Evolutionary conservation across 2,113 vertebrate species (phyloP).

Genomic region (Dipodomys stephensi): DNA sequence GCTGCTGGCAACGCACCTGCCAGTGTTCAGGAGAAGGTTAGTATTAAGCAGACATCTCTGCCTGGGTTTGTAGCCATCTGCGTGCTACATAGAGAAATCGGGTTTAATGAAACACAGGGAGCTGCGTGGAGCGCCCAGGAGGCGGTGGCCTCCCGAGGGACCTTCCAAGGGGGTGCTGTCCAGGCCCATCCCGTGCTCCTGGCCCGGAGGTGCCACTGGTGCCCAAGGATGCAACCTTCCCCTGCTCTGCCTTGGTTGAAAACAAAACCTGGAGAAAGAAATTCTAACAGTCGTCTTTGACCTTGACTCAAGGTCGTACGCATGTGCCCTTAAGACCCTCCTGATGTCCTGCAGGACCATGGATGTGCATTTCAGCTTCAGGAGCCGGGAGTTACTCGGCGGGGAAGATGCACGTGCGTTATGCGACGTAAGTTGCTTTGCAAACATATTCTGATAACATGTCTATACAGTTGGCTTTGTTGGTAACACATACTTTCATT

Average conservation of each 20-base stretch:
- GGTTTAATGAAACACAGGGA: background rate
- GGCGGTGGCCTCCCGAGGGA: background rate
- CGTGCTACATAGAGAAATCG: background rate
- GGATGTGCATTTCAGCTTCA: background rate
- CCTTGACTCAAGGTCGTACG: background rate
- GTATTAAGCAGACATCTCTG: background rate
- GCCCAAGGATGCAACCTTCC: background rate
- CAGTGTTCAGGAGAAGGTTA: background rate
- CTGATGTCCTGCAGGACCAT: background rate
- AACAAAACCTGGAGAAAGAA: background rate
- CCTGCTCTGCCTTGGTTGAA: background rate
- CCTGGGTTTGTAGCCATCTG: background rate
- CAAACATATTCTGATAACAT: background rate
- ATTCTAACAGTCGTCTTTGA: background rate
- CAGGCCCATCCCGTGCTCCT: rapidly evolving
- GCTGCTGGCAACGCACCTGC: background rate
- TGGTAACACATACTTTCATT: background rate
- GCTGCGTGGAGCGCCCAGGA: background rate
- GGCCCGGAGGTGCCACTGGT: background rate
- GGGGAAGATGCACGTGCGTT: background rate
- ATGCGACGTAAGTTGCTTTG: background rate
- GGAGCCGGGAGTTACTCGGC: background rate
- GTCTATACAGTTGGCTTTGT: background rate
- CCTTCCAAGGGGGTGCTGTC: background rate
- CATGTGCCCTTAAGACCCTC: no score